These are phyloP conservation scores for Ammodramus savannarum DNA, from an alignment of 2,113 vertebrate species.

Conservation along the genomic window DNA sequence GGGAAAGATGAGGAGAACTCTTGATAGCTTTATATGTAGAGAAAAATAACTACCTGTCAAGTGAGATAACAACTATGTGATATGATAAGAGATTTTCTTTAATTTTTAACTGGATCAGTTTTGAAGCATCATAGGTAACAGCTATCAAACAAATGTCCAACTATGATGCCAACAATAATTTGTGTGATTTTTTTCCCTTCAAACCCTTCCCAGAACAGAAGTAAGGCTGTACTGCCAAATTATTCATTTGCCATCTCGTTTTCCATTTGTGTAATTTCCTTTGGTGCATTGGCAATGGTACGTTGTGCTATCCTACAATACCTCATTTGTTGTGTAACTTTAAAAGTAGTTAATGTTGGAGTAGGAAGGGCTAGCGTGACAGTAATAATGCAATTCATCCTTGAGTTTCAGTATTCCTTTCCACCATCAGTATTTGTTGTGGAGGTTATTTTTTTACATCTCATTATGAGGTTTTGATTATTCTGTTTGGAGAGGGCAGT, in stretches of 20 bases:
- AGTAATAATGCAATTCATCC: not conserved
- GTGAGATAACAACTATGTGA: not conserved
- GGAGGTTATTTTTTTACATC: not conserved
- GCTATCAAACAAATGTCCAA: not conserved
- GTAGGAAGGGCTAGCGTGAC: not conserved
- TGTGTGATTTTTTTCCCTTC: not conserved
- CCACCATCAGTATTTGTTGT: not conserved
- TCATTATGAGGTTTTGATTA: not conserved
- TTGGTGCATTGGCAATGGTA: not conserved
- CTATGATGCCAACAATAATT: not conserved
- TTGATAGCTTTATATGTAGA: not conserved
- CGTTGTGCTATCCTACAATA: not conserved
- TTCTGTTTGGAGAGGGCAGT: not conserved
- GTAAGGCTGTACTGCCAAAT: not conserved
- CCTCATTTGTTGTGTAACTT: not conserved
- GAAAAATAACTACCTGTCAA: not conserved
- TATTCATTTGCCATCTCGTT: not conserved
- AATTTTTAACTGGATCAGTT: not conserved
- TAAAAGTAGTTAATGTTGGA: not conserved
- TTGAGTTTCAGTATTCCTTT: not conserved
- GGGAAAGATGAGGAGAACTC: not conserved
- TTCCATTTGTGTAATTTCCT: not conserved
- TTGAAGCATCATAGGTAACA: not conserved
- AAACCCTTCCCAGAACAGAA: not conserved
- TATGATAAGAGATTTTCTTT: not conserved